Conservation (phyloP, 2,888 invertebrate genomes). For the Phrixothrix hirtus region DNA sequence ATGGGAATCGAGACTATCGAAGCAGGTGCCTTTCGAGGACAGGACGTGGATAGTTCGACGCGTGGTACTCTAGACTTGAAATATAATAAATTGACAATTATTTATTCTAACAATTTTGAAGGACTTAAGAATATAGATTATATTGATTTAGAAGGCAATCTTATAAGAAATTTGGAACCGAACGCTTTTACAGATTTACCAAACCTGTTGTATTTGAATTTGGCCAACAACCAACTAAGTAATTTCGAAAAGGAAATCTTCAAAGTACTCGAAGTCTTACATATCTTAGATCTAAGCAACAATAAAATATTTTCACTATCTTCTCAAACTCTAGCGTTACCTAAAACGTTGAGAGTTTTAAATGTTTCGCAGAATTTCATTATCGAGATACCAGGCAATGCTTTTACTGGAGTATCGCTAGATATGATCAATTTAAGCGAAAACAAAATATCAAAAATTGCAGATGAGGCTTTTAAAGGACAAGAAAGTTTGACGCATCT, state of each 20-base stretch:
- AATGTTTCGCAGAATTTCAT: background rate
- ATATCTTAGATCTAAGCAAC: background rate
- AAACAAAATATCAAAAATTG: constrained; percentile 5
- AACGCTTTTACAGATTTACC: background rate
- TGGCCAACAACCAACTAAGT: background rate
- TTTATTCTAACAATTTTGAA: background rate
- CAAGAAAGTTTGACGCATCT: background rate
- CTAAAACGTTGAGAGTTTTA: too few relatives aligned
- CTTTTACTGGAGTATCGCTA: too few relatives aligned
- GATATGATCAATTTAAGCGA: background rate
- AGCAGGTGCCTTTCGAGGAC: constrained; percentile 1
- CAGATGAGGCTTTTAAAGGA: background rate
- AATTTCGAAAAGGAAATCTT: background rate
- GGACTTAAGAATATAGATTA: constrained; percentile 1
- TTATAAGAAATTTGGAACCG: background rate
- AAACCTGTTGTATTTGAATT: background rate
- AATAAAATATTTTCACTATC: background rate
- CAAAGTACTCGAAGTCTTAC: background rate
- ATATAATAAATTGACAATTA: background rate
- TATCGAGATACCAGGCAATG: constrained; percentile 2
- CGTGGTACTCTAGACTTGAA: background rate
- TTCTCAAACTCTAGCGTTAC: too few relatives aligned
- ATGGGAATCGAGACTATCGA: constrained; percentile 2
- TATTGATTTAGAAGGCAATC: background rate
- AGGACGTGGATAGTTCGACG: background rate